These are phyloP conservation scores for Spicauda simplicius DNA, from an alignment of 2,888 invertebrate genomes.

Conservation along the genomic window DNA sequence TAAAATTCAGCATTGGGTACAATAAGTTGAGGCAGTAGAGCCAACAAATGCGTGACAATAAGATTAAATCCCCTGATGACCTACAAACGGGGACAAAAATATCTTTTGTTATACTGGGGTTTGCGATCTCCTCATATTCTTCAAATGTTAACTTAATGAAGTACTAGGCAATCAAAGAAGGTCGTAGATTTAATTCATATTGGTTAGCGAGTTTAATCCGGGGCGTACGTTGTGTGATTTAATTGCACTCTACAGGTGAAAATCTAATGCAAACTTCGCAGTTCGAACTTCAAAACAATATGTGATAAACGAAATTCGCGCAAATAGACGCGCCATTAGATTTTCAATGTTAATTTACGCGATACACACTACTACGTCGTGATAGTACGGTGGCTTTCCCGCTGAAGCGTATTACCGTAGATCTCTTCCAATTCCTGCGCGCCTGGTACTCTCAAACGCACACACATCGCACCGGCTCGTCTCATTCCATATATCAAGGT, in stretches of 20 bases:
- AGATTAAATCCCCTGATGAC: no score
- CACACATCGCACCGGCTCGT: slow-evolving; percentile 67
- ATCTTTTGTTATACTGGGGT: background rate
- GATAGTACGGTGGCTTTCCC: slow-evolving; percentile 11
- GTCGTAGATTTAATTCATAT: background rate
- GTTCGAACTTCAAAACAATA: slow-evolving; percentile 14
- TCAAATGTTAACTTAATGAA: background rate
- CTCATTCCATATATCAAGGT: slow-evolving; percentile 77
- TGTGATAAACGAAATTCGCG: slow-evolving; percentile 27
- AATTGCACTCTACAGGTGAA: slow-evolving; percentile 41
- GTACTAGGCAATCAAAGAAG: background rate
- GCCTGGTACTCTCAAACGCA: slow-evolving; percentile 72
- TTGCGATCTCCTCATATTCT: background rate
- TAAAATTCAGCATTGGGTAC: no score
- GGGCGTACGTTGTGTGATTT: slow-evolving; percentile 7
- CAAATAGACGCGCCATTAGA: slow-evolving; percentile 15
- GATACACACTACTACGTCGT: background rate
- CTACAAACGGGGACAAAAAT: no score
- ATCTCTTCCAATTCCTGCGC: slow-evolving; percentile 59
- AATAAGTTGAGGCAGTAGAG: no score
- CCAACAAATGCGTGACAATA: no score
- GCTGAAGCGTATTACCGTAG: background rate
- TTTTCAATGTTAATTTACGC: slow-evolving; percentile 13
- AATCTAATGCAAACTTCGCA: slow-evolving; percentile 33
- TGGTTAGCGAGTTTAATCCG: background rate